A percentile compares a stretch with the other conserved stretches of the same genome.
Conservation (phyloP, 2,113 vertebrate genomes). For the Amblyornis subalaris region DNA sequence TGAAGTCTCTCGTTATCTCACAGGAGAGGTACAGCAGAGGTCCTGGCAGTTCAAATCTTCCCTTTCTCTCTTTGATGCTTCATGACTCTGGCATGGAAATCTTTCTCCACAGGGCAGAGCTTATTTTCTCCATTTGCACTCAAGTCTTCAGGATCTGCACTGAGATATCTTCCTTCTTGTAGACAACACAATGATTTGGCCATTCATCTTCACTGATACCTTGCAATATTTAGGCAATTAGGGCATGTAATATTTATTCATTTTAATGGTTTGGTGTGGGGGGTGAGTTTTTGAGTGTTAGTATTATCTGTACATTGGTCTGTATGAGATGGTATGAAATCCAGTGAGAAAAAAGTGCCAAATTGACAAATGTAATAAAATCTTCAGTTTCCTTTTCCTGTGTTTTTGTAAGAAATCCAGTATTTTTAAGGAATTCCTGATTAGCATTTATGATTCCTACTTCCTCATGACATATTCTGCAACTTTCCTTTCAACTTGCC, state of each 20-base stretch:
- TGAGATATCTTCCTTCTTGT: neutral
- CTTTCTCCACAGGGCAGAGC: neutral
- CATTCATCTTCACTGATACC: neutral
- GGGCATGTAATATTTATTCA: neutral
- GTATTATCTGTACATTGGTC: neutral
- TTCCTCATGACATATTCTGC: neutral
- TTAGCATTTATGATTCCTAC: neutral
- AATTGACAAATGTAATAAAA: neutral
- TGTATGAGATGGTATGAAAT: neutral
- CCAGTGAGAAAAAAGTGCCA: neutral
- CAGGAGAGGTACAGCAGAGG: neutral
- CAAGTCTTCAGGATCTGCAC: neutral
- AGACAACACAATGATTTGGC: neutral
- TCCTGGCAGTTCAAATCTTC: neutral
- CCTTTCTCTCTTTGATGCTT: neutral
- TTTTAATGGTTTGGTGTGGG: neutral
- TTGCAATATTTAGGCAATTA: neutral
- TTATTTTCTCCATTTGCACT: neutral
- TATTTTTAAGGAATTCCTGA: neutral
- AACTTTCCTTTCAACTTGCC: neutral
- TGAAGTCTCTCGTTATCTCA: neutral
- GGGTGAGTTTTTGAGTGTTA: neutral
- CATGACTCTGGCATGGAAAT: neutral
- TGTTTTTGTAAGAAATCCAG: neutral
- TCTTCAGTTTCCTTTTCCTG: neutral